Evolutionary conservation across 1,140 invertebrate genomes (phyloP), one percentile per base, ranked within the genome.

Genomic region (Hetaerina americana): DNA sequence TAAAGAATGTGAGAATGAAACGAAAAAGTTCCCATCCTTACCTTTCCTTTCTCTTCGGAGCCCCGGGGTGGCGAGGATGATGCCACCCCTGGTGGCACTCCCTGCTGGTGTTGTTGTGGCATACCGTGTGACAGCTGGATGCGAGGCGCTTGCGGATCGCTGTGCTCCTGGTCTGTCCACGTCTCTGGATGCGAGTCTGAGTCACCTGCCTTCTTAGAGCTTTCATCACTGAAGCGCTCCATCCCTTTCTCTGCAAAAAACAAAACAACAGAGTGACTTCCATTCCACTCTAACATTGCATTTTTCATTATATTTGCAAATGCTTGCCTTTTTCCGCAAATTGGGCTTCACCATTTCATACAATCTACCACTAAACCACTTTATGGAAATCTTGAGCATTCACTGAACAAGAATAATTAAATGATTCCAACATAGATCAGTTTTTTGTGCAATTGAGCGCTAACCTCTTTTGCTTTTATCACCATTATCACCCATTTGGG

Each of bases 1-100:
- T n/a, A n/a, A n/a, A n/a, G n/a, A n/a, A n/a, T 69, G 76, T 73
- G 73, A 77, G n/a, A 71, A 76, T 67, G 29, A 18, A 69, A 72
- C 5, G 8, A 27, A 29, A 27, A 24, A 22, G 27, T 71, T 72
- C 26, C 26, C 29, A 10, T n/a, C 73, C 74, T 76, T 75, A 79
- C 73, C 81, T 92, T 92, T 78, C 91, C 89, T 72, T 89, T 89
- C 70, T 87, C 88, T 66, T 85, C 86, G 72, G 81, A 83, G 26
- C 82, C 84, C 1, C 40, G 15, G 3, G 40, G 67, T 18, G 67
- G 67, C 15, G 67, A 28, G 15, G 67, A 68, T 25, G 67, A 68
- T 18, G 67, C 2, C 2, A 68, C 26, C 78, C 82, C 71, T 67
- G 82, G 82, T 0, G 82, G 79, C 75, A 86, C 86, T 70, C 85